These are phyloP conservation scores for Drosophila varians DNA, from an alignment of 1,140 invertebrate genomes.

Conservation along the genomic window DNA sequence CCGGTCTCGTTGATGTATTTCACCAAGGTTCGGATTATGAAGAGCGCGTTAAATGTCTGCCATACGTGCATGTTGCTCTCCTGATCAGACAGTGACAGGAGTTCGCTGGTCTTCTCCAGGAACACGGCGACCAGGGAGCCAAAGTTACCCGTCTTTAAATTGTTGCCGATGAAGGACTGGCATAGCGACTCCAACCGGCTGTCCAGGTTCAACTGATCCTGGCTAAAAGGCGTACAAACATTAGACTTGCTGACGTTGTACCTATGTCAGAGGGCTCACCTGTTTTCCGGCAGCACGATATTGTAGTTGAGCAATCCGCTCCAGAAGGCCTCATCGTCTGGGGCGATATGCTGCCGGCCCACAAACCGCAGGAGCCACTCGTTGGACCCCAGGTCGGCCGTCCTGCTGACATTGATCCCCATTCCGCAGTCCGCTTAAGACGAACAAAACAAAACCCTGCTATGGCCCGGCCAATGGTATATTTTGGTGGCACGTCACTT, in stretches of 20 bases:
- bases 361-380: constrained; percentile 91
- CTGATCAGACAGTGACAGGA: constrained; percentile 92
- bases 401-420: constrained; percentile 93
- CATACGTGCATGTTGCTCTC: constrained; percentile 96
- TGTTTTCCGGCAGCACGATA: constrained; percentile 90
- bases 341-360: constrained; percentile 90
- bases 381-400: constrained; percentile 92
- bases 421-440: constrained; percentile 85
- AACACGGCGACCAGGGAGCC: constrained; percentile 93
- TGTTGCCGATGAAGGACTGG: constrained; percentile 90
- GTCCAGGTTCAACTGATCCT: constrained; percentile 92
- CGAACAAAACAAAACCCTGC: constrained; percentile 4
- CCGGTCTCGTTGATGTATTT: constrained; percentile 95
- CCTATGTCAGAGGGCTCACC: constrained; percentile 86
- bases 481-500: constrained; percentile 26
- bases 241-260: constrained; percentile 43
- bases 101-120: constrained; percentile 89
- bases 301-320: constrained; percentile 96
- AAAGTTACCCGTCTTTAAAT: constrained; percentile 93
- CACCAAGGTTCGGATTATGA: constrained; percentile 93
- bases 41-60: constrained; percentile 97
- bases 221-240: constrained; percentile 84
- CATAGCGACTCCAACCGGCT: constrained; percentile 90
- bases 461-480: constrained; percentile 20
- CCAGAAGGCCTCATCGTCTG: constrained; percentile 95